phyloP scores from a whole-genome alignment of 2,113 vertebrate genomes.

The Acanthochromis polyacanthus region DNA sequence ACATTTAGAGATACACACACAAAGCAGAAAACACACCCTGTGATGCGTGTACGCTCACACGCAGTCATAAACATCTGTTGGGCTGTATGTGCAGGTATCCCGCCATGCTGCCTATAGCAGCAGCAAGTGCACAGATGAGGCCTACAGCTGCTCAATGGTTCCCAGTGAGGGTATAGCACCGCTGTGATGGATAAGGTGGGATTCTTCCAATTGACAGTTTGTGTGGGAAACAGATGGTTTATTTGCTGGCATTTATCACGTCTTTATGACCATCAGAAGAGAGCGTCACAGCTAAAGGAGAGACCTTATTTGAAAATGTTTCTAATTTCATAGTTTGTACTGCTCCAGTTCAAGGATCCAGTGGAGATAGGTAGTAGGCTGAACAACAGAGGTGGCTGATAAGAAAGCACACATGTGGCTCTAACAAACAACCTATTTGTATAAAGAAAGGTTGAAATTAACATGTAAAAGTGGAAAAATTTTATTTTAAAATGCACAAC shows the following conservation, averaged over 20 bases:
- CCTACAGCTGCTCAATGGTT: conserved; percentile 75
- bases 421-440: not conserved
- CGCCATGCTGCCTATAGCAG: conserved; percentile 61
- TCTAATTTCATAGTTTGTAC: conserved; percentile 10
- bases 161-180: conserved; percentile 52
- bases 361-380: not conserved
- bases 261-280: conserved; percentile 74
- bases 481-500: conserved; percentile 7
- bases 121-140: conserved; percentile 75
- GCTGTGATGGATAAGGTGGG: conserved; percentile 71
- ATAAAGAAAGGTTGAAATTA: not conserved
- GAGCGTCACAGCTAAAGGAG: conserved; percentile 22
- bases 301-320: conserved; percentile 29
- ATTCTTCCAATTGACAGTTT: conserved; percentile 70
- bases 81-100: conserved; percentile 68
- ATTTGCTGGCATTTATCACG: conserved; percentile 70
- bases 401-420: not conserved
- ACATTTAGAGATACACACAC: conserved; percentile 35
- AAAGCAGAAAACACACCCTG: conserved; percentile 54
- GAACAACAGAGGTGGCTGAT: too few relatives aligned
- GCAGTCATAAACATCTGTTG: conserved; percentile 83
- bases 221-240: conserved; percentile 73
- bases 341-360: not conserved
- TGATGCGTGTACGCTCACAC: conserved; percentile 23
- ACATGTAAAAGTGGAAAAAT: not conserved